Conservation (phyloP, 2,888 invertebrate genomes). For the Nemapogon koenigi region DNA sequence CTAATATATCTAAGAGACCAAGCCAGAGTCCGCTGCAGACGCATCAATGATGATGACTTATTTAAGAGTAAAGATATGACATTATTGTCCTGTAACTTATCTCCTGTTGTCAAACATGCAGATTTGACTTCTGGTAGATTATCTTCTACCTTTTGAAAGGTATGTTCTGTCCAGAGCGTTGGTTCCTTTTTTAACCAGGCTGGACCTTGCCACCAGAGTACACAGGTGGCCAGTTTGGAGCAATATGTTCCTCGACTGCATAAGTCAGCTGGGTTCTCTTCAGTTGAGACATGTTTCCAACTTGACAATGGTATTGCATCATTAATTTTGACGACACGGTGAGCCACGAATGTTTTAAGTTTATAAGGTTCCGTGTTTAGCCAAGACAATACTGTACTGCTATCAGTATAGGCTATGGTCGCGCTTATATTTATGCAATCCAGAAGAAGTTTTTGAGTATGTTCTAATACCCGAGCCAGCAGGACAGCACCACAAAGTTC, state of each 20-base stretch:
- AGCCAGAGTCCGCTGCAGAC: not conserved
- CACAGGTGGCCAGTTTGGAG: not conserved
- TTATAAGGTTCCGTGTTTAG: not conserved
- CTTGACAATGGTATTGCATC: too few species aligned
- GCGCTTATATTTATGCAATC: not conserved
- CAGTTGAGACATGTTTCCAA: not conserved
- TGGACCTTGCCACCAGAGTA: not conserved
- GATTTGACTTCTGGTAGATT: not conserved
- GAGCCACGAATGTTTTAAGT: too few species aligned
- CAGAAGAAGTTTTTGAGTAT: not conserved
- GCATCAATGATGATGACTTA: too few species aligned
- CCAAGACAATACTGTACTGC: constrained; percentile 3
- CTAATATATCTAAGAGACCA: not conserved
- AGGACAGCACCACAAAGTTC: too few species aligned
- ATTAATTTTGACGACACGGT: too few species aligned
- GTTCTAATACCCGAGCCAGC: not conserved
- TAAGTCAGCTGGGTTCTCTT: not conserved
- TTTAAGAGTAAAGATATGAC: too few species aligned
- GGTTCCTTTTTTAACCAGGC: not conserved
- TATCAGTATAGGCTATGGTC: not conserved
- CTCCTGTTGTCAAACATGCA: not conserved
- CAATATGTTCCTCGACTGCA: too few species aligned
- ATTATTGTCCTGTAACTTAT: too few species aligned
- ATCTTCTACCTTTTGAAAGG: not conserved
- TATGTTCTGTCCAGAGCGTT: not conserved